Evolutionary conservation across 2,797 vertebrate genomes (phyloP).

Genomic region (Paramormyrops hopkinsi): DNA sequence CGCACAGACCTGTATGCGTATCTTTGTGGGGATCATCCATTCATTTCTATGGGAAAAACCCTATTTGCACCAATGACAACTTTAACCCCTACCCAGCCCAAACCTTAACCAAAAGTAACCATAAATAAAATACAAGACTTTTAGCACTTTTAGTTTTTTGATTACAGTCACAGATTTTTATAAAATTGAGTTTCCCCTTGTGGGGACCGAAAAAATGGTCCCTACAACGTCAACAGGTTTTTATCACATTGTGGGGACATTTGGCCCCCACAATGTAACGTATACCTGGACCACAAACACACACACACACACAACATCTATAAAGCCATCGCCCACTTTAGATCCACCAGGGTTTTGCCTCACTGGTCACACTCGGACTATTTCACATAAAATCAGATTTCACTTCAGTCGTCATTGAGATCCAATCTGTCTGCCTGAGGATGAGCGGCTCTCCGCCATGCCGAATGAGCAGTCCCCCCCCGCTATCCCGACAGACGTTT

Average conservation of each 20-base stretch:
- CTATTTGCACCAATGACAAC: neutral
- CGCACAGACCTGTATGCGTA: neutral
- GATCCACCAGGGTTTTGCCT: neutral
- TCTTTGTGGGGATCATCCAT: neutral
- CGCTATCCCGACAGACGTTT: conserved; percentile 57
- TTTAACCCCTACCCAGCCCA: neutral
- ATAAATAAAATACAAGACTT: neutral
- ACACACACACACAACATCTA: neutral
- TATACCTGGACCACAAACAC: neutral
- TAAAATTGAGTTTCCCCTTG: neutral
- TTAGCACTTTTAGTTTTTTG: neutral
- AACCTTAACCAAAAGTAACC: neutral
- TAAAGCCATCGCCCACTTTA: neutral
- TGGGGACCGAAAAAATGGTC: neutral
- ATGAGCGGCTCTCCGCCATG: conserved; percentile 46
- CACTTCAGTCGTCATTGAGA: conserved; percentile 58
- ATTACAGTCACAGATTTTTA: neutral
- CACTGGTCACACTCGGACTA: conserved; percentile 11
- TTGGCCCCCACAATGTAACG: neutral
- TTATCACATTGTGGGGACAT: neutral
- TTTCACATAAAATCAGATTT: conserved; percentile 40
- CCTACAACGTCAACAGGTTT: neutral
- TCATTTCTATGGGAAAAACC: neutral
- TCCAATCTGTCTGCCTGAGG: conserved; percentile 63
- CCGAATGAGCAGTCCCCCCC: neutral